A percentile compares a stretch with the other conserved stretches of the same genome.
phyloP scores from a whole-genome alignment of 2,113 vertebrate genomes.

The Pampusana beccarii region DNA sequence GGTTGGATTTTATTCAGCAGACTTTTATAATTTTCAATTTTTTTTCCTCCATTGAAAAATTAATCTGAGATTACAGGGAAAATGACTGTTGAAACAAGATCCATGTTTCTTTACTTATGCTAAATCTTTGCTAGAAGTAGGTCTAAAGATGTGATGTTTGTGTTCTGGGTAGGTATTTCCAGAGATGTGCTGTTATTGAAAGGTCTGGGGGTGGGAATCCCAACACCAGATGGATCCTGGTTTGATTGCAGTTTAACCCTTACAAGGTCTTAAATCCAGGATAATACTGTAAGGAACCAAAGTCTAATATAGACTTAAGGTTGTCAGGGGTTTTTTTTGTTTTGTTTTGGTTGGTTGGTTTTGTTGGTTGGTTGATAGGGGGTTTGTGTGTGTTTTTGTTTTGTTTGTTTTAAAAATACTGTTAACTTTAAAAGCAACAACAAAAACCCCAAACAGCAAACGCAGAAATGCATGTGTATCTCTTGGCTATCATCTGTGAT shows the following conservation, averaged over 20 bases:
- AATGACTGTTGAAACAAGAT: background rate
- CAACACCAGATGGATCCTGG: background rate
- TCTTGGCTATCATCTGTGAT: background rate
- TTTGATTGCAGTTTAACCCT: background rate
- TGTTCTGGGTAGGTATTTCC: background rate
- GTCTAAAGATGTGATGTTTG: background rate
- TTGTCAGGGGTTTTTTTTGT: no score
- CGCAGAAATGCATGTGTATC: background rate
- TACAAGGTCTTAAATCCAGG: background rate
- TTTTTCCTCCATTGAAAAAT: background rate
- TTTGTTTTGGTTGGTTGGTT: no score
- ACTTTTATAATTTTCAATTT: background rate
- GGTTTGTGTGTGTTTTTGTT: no score
- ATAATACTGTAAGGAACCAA: background rate
- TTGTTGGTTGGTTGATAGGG: no score
- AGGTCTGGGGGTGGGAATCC: background rate
- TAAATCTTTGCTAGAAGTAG: background rate
- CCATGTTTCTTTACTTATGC: background rate
- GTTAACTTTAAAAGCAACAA: background rate
- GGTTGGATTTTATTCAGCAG: conserved; percentile 7
- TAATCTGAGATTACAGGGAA: background rate
- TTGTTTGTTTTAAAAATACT: background rate
- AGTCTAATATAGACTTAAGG: background rate
- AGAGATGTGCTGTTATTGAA: background rate
- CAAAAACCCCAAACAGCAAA: background rate